Evolutionary conservation across 2,888 invertebrate genomes (phyloP), one percentile per base, ranked within the genome.

Genomic region (Scaptodrosophila latifasciaeformis): DNA sequence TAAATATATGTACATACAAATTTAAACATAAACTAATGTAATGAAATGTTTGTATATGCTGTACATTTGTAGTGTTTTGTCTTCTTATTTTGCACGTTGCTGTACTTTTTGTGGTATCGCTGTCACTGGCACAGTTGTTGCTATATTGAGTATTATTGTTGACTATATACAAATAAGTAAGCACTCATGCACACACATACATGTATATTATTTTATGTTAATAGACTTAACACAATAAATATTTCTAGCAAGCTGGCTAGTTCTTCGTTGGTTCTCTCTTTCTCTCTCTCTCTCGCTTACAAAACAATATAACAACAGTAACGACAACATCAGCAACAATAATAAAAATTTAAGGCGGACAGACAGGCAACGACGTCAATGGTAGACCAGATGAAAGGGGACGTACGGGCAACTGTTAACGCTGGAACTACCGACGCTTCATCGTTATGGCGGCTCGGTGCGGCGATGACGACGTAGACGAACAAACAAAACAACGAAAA

Each of bases 201-300:
- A 40, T 21, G n/a, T 12, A 15, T 29, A 13, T 19, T 43, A 58
- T 60, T 77, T 78, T 70, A 71, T 81, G 81, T 70, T 75, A 78
- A 81, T 78, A 70, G 61, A 81, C 70, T 70, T 77, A 67, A 70
- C 59, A 79, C 67, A 79, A 65, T 67, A 67, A 79, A 79, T 70
- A 79, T 72, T 56, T 60, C 59, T 45, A 63, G 79, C 68, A 15
- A 17, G 17, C 17, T 37, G 15, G 18, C 37, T 37, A 37, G 37
- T 17, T 37, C 13, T 34, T 37, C 24, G 37, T 17, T 35, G 4
- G 35, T 12, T 35, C 4, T 35, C 13, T 2, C n/a, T 35, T n/a
- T 34, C 59, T 54, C 53, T 37, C 53, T 2, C 40, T 40, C 19
- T n/a, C 40, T 18, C 19, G n/a, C 40, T 10, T 12, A 21, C 37